Percentiles rank a stretch among this genome's conserved stretches.
These are phyloP conservation scores for Drosophila ohnishii DNA, from an alignment of 1,140 invertebrate genomes.

Conservation along the genomic window DNA sequence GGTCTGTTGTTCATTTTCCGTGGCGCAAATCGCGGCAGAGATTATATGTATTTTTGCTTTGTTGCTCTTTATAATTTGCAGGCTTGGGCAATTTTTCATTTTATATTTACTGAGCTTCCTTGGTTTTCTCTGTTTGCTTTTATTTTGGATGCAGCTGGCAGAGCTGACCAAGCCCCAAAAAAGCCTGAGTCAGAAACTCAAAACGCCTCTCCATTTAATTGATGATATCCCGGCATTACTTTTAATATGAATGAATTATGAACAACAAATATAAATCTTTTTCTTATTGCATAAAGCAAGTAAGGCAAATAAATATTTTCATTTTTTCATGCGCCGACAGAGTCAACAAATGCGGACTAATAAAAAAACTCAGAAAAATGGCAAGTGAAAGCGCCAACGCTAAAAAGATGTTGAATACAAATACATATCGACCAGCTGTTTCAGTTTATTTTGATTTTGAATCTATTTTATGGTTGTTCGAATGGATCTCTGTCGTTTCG, in stretches of 20 bases:
- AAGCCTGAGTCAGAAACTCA: background rate
- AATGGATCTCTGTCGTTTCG: constrained; percentile 8
- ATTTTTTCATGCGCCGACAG: constrained; percentile 1
- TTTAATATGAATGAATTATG: constrained; percentile 1
- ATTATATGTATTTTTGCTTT: constrained; percentile 39
- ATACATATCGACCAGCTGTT: constrained; percentile 49
- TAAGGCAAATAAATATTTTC: constrained; percentile 18
- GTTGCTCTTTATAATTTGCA: constrained; percentile 64
- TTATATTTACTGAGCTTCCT: constrained; percentile 34
- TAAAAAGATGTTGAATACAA: constrained; percentile 34
- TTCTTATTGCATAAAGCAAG: constrained; percentile 16
- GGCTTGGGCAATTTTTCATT: constrained; percentile 63
- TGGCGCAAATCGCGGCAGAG: constrained; percentile 39
- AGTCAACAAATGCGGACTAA: constrained; percentile 6
- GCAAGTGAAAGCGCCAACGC: constrained; percentile 66
- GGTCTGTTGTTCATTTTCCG: constrained; percentile 20
- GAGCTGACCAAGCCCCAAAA: constrained; percentile 27
- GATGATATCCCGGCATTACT: constrained; percentile 8
- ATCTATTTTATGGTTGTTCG: constrained; percentile 44
- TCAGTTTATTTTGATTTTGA: constrained; percentile 51
- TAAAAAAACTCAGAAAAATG: constrained; percentile 37
- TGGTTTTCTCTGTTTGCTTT: constrained; percentile 14
- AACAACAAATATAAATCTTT: background rate
- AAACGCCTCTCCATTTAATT: constrained; percentile 22
- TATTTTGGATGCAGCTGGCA: constrained; percentile 20